A percentile compares a stretch with the other conserved stretches of the same genome.
These are phyloP conservation scores for Mesorhabditis sp. DNA, from an alignment of 2,888 invertebrate genomes.

Conservation along the genomic window DNA sequence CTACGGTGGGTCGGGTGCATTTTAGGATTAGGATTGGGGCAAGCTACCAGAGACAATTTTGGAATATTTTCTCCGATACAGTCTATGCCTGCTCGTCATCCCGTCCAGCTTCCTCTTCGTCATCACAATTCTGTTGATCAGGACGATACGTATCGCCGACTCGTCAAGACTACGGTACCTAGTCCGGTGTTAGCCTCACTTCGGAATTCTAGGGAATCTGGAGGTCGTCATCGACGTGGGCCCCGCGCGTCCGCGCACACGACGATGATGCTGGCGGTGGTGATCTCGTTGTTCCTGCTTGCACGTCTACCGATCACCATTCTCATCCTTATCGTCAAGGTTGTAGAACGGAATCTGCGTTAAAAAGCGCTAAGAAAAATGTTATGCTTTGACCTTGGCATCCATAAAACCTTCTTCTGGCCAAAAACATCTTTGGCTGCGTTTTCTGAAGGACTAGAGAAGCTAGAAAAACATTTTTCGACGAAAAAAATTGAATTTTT, in stretches of 20 bases:
- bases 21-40: background rate
- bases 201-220: background rate
- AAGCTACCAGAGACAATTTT: conserved; percentile 8
- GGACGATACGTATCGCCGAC: conserved; percentile 29
- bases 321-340: conserved; percentile 29
- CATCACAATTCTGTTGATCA: conserved; percentile 39
- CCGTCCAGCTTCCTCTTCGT: conserved; percentile 34
- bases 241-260: conserved; percentile 26
- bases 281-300: conserved; percentile 39
- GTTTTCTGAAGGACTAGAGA: no score
- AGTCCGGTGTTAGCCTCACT: conserved; percentile 8
- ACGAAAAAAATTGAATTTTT: conserved; percentile 7
- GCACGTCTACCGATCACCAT: conserved; percentile 33
- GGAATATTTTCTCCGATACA: conserved; percentile 32
- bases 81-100: conserved; percentile 26
- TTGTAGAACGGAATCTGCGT: no score
- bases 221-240: conserved; percentile 11
- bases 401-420: no score
- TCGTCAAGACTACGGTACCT: conserved; percentile 21
- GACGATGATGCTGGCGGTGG: conserved; percentile 42
- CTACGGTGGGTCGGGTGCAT: background rate
- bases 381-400: conserved; percentile 22
- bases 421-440: no score
- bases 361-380: no score
- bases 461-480: conserved; percentile 8